Evolutionary conservation across 2,113 vertebrate species (phyloP).

Genomic region (Trinectes maculatus): DNA sequence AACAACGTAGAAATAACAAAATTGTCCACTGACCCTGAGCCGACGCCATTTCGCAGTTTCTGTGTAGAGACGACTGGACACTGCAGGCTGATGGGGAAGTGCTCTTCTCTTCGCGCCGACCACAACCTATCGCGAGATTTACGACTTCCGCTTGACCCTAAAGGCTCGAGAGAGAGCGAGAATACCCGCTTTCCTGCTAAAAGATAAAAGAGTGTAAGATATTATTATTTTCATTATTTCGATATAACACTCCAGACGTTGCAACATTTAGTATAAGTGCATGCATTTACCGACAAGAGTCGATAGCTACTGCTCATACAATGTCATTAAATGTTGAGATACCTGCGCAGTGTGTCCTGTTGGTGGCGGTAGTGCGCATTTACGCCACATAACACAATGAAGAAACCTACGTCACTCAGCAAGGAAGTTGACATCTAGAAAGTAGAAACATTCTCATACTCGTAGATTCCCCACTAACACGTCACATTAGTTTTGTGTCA

Average conservation of each 20-base stretch:
- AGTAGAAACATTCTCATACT: not conserved
- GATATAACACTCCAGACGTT: no score
- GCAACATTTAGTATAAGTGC: no score
- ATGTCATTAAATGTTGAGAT: not conserved
- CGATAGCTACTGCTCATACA: not conserved
- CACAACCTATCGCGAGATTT: constrained; percentile 49
- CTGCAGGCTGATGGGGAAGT: not conserved
- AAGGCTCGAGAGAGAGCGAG: no score
- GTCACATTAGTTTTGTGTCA: not conserved
- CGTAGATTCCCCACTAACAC: not conserved
- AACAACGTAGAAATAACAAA: not conserved
- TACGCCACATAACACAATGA: not conserved
- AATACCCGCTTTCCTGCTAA: no score
- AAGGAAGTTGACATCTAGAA: constrained; percentile 23
- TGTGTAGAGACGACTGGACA: constrained; percentile 36
- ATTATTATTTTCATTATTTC: no score
- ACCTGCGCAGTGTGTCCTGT: not conserved
- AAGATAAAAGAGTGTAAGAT: no score
- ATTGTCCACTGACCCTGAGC: constrained; percentile 72
- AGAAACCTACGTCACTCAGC: not conserved
- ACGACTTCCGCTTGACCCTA: no score
- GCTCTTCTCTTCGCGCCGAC: not conserved
- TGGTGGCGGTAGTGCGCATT: constrained; percentile 5
- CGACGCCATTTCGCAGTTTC: constrained; percentile 78
- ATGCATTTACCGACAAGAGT: not conserved